These are phyloP conservation scores for Caradrina clavipalpis DNA, from an alignment of 2,888 invertebrate species.

Conservation along the genomic window DNA sequence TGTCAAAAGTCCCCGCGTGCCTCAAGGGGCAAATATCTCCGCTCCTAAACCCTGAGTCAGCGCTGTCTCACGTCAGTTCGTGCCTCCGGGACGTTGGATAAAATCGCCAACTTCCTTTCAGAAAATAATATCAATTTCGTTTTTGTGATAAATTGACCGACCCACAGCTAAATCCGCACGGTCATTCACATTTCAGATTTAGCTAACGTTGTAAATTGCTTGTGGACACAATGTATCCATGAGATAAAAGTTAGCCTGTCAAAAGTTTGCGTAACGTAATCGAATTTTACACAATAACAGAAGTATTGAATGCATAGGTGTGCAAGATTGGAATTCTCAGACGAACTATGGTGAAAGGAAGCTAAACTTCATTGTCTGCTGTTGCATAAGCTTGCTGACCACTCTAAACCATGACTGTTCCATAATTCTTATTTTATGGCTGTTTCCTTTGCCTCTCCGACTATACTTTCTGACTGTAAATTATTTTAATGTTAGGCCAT, in stretches of 20 bases:
- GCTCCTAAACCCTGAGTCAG: conserved; percentile 58
- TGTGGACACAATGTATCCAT: conserved; percentile 12
- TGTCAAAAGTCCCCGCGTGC: conserved; percentile 56
- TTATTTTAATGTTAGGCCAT: conserved; percentile 75
- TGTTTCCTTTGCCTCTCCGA: conserved; percentile 69
- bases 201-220: conserved; percentile 13
- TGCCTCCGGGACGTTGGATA: conserved; percentile 49
- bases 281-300: conserved; percentile 34
- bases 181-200: conserved; percentile 35
- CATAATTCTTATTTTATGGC: conserved; percentile 60
- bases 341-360: conserved; percentile 76
- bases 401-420: conserved; percentile 72
- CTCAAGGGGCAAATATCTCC: conserved; percentile 56
- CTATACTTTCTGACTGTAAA: conserved; percentile 77
- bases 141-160: conserved; percentile 43
- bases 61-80: conserved; percentile 48
- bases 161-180: conserved; percentile 10
- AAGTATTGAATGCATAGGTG: conserved; percentile 36
- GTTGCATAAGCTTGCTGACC: conserved; percentile 77
- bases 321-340: conserved; percentile 56
- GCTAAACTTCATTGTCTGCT: conserved; percentile 75
- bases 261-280: conserved; percentile 34
- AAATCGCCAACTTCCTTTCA: conserved; percentile 52
- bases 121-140: conserved; percentile 39
- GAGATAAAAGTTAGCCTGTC: conserved; percentile 3